Base-by-base conservation (phyloP, 2,797 vertebrate species). In the Syndactyla subalaris region DNA sequence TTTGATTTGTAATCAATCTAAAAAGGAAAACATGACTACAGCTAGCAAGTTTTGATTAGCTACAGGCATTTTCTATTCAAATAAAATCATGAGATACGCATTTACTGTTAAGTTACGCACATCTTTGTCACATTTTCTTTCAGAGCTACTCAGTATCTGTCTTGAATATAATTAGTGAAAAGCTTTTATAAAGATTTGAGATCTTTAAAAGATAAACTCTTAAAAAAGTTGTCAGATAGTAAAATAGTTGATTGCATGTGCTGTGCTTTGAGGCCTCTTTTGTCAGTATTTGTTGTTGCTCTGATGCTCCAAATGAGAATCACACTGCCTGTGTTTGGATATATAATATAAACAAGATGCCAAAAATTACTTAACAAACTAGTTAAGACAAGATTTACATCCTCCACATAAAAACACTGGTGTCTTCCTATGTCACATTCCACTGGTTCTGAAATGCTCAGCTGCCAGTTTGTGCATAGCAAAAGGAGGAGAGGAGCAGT, bases 1-100 rank as follows among this genome's bases (percentile, higher is more conserved):
- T 92, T 76, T 87, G 77, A 89, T 91, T 94, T 70, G 55, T 85
- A 96, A 89, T 94, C 86, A 85, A 62, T 93, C 77, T 85, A 14
- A 51, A 75, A 87, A 62, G 59, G 71, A 91, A 95, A 94, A 76
- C 65, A 71, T 4, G 48, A 0, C 3, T 91, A 72, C 32, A 80
- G 16, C 20, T 27, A 68, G 18, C 27, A 80, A 72, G 75, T 71
- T 94, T 67, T 96, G 72, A 93, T 95, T 89, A 95, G 75, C 52
- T 70, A 39, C 12, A 17, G 3, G 1, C 29, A 54, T 88, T 89
- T 91, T 88, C 78, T 91, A 38, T 59, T 91, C 67, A 94, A 90
- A 70, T 79, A 91, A 85, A 93, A n/a, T 81, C 21, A 19, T 39
- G 54, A 74, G 38, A 63, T 52, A n/a, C 0, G 0, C 52, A 48